Percentiles rank a stretch among this genome's conserved stretches.
Conservation (phyloP, 1,140 invertebrate species). For the Leptinotarsa undecemlineata region DNA sequence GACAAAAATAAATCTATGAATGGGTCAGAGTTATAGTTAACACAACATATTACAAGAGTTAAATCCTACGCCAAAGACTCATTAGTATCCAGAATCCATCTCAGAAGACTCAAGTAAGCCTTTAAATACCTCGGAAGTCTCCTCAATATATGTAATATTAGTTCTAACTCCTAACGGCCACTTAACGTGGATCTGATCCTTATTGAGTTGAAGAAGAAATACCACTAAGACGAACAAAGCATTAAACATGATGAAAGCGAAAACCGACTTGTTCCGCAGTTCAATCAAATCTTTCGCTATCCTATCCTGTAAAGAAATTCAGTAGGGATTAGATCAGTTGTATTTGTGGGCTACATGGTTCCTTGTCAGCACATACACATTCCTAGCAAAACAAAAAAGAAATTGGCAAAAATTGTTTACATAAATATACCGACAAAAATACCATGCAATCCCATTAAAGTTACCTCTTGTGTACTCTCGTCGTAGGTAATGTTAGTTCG, state of each 20-base stretch:
- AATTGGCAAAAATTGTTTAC: neutral
- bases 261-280: slow-evolving; percentile 93
- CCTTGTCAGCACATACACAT: slow-evolving; percentile 33
- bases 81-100: slow-evolving; percentile 53
- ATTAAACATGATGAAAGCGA: slow-evolving; percentile 99
- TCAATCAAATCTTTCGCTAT: slow-evolving; percentile 88
- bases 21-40: slow-evolving; percentile 7
- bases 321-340: slow-evolving; percentile 43
- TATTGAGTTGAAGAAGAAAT: slow-evolving; percentile 97
- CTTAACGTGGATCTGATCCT: slow-evolving; percentile 92
- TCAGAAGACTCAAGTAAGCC: slow-evolving; percentile 38
- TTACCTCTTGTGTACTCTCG: slow-evolving; percentile 87
- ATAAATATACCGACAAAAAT: slow-evolving; percentile 32
- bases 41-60: neutral
- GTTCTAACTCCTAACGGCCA: slow-evolving; percentile 93
- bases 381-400: slow-evolving; percentile 10
- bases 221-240: slow-evolving; percentile 98
- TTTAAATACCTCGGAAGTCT: slow-evolving; percentile 79
- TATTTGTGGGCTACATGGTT: slow-evolving; percentile 44
- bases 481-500: slow-evolving; percentile 92
- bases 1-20: neutral
- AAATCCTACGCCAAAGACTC: slow-evolving; percentile 39
- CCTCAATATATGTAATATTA: slow-evolving; percentile 90
- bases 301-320: slow-evolving; percentile 73
- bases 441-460: slow-evolving; percentile 48